Base-by-base conservation (phyloP, 2,797 vertebrate species). In the Tympanoctomys barrerae region DNA sequence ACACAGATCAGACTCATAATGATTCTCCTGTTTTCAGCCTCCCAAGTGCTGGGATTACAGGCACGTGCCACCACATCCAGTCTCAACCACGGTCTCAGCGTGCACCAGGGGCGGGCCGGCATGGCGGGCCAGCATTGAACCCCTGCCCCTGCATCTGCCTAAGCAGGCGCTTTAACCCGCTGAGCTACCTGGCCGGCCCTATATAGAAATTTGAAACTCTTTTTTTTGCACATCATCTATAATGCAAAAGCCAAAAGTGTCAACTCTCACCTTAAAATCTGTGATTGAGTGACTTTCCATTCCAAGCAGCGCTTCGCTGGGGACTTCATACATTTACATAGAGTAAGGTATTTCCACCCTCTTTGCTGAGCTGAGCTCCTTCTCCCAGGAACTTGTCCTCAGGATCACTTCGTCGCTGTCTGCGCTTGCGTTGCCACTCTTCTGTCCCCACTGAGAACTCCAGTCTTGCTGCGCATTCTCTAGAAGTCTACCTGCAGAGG, bases 181-280 rank as follows among this genome's bases (percentile, higher is more conserved):
- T 49, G 49, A 49, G 49, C 49, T 49, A 49, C 6, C 49, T 49
- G 49, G 49, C 49, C 49, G 11, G 49, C 11, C 49, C 49, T 49
- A 49, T 49, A 49, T 70, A 2, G 57, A 92, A 81, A 96, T 81
- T 62, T 86, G 36, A 95, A 62, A 62, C 39, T 39, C 52, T 80
- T 80, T 70, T 70, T 2, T 57, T 80, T 36, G 10, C 49, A 24
- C 18, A 36, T 83, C 46, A 31, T 39, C 62, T 70, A 31, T 68
- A 77, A 81, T 28, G 49, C n/a, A 86, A 64, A 91, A 0, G 6
- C 68, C 71, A 92, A 81, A 1, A 77, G 22, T 31, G 1, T 52
- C 54, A 54, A 42, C 8, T 57, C 52, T 33, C 33, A 64, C 64
- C 46, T 83, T 83, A 93, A 93, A 46, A 79, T 49, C 46, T 66